Evolutionary conservation across 2,113 vertebrate genomes (phyloP).

Genomic region (Pollachius pollachius): DNA sequence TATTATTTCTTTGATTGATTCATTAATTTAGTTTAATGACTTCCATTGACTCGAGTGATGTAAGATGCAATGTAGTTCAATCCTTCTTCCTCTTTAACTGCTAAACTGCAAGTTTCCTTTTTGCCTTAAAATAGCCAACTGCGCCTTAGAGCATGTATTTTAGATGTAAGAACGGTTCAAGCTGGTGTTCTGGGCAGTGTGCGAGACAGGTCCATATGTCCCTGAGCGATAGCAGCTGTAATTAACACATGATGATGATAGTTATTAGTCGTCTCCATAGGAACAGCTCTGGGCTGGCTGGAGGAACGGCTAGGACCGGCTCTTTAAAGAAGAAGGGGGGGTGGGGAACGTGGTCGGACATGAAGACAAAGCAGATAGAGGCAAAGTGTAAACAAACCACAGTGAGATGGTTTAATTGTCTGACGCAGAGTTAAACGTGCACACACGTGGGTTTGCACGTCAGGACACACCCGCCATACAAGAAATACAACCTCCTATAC

Average conservation of each 20-base stretch:
- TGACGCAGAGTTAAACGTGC: not conserved
- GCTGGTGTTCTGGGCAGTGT: not conserved
- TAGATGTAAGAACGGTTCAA: not conserved
- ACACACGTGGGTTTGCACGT: not conserved
- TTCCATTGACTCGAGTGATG: no score
- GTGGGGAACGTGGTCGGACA: not conserved
- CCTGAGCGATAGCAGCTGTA: constrained; percentile 31
- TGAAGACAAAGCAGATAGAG: not conserved
- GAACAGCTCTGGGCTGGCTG: constrained; percentile 36
- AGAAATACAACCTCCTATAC: no score
- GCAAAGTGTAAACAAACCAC: not conserved
- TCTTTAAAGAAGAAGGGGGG: no score
- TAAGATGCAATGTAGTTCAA: not conserved
- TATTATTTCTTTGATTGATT: no score
- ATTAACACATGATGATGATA: constrained; percentile 48
- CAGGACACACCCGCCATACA: not conserved
- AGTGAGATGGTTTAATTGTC: constrained; percentile 9
- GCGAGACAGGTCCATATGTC: constrained; percentile 13
- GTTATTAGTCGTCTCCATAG: constrained; percentile 55
- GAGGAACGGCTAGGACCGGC: no score
- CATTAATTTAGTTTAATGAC: no score
- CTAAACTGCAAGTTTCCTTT: not conserved
- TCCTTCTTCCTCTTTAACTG: not conserved
- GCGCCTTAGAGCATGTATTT: not conserved
- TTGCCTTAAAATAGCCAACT: not conserved